Conservation (phyloP, 1,140 invertebrate genomes). For the Drosophila sechellia region DNA sequence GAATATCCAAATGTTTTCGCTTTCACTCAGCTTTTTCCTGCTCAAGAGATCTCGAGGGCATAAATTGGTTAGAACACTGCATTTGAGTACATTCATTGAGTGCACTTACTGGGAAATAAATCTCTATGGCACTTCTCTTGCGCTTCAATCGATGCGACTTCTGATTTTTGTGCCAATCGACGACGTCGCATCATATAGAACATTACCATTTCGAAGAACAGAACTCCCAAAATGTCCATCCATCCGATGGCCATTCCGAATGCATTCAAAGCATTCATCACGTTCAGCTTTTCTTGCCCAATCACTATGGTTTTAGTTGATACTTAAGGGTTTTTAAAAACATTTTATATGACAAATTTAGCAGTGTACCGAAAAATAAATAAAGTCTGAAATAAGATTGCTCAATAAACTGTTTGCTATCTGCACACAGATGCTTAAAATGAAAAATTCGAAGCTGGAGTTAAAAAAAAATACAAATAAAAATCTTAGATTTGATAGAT, state of each 20-base stretch:
- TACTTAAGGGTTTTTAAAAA: not conserved
- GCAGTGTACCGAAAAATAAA: not conserved
- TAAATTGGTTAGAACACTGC: not conserved
- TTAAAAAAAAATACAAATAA: not conserved
- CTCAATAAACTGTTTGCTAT: not conserved
- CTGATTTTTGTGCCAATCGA: not conserved
- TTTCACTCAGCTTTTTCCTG: conserved; percentile 1
- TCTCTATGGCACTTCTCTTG: not conserved
- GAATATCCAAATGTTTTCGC: conserved; percentile 31
- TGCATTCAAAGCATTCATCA: conserved; percentile 50
- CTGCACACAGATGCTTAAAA: not conserved
- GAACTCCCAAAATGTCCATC: conserved; percentile 61
- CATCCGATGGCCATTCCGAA: conserved; percentile 67
- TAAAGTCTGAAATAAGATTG: not conserved
- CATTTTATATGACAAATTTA: conserved; percentile 6
- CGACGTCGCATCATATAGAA: conserved; percentile 39
- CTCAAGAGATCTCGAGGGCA: conserved; percentile 19
- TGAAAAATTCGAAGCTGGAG: not conserved
- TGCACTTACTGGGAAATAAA: conserved; percentile 15
- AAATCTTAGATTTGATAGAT: not conserved
- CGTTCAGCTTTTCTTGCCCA: not conserved
- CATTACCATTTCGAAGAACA: conserved; percentile 63
- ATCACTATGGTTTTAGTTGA: conserved; percentile 1
- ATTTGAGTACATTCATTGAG: no score
- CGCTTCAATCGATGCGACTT: not conserved